These are phyloP conservation scores for Alethe diademata DNA, from an alignment of 2,113 vertebrate genomes.

Conservation along the genomic window DNA sequence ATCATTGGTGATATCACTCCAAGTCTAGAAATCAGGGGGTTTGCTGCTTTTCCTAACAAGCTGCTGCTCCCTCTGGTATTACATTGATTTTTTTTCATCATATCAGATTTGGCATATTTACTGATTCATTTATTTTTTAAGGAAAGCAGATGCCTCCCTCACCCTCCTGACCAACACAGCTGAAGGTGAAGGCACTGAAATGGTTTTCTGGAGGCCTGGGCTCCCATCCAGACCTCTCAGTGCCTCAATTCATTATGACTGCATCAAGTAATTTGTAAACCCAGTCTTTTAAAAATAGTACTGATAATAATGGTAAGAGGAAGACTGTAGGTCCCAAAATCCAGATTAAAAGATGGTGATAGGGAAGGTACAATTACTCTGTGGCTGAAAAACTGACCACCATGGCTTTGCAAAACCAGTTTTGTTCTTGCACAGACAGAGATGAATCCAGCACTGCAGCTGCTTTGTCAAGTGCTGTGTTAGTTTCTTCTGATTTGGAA, in stretches of 20 bases:
- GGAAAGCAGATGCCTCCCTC: neutral
- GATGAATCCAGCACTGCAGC: neutral
- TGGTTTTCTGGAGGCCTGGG: neutral
- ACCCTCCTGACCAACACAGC: neutral
- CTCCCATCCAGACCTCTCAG: neutral
- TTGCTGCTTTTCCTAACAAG: neutral
- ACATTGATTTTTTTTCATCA: neutral
- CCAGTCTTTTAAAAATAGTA: neutral
- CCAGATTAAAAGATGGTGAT: neutral
- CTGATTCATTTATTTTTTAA: neutral
- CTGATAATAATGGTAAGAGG: neutral
- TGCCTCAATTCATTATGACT: neutral
- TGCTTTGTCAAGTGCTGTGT: neutral
- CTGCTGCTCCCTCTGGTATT: neutral
- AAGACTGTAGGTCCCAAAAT: neutral
- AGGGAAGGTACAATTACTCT: neutral
- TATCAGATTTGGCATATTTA: neutral
- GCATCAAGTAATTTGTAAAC: neutral
- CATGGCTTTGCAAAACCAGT: neutral
- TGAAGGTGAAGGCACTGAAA: neutral
- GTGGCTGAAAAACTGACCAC: neutral
- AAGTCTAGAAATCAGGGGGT: conserved; percentile 33
- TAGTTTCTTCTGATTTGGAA: neutral
- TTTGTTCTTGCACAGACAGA: neutral
- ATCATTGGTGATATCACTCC: neutral